Evolutionary conservation across 2,113 vertebrate genomes (phyloP), one percentile per base, ranked within the genome.

Genomic region (Grammomys surdaster): DNA sequence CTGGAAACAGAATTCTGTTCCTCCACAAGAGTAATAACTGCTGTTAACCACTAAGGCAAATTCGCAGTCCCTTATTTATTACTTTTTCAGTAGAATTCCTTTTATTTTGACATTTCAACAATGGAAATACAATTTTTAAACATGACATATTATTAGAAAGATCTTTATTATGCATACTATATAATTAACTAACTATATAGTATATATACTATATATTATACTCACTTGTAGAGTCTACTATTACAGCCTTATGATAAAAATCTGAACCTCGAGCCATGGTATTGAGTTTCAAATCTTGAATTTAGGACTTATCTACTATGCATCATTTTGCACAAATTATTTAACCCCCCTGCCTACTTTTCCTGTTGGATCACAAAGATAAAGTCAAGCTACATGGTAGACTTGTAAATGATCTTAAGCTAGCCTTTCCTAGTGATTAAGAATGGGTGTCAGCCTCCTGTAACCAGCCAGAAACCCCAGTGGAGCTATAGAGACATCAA

Each of bases 41-140:
- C 20, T 48, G 7, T 77, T 48, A 51, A 77, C 75, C n/a, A 73
- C 70, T 17, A 7, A 77, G 46, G 2, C 12, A 13, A 48, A 51
- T 91, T 36, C 43, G 6, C n/a, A 81, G 17, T 46, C 43, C 20
- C 13, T 13, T 77, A 75, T 81, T 60, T 85, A 46, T 54, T 54
- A 13, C 13, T 31, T 16, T 33, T 12, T 51, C 31, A 51, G 14
- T 36, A 28, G 24, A 85, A 51, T 72, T 81, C 10, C 58, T 80
- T 95, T 76, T 67, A 65, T 43, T 43, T 95, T 93, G 43, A 51
- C 24, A 65, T 89, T 76, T 96, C n/a, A 72, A 60, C 48, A 65
- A 89, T n/a, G 93, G 69, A 84, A 97, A 51, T 70, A 36, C 7
- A 60, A 54, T 5, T 63, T 56, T 88, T 92, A 92, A 48, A 73